Evolutionary conservation across 1,140 invertebrate species (phyloP), one percentile per base, ranked within the genome.

Genomic region (Ephestia elutella): DNA sequence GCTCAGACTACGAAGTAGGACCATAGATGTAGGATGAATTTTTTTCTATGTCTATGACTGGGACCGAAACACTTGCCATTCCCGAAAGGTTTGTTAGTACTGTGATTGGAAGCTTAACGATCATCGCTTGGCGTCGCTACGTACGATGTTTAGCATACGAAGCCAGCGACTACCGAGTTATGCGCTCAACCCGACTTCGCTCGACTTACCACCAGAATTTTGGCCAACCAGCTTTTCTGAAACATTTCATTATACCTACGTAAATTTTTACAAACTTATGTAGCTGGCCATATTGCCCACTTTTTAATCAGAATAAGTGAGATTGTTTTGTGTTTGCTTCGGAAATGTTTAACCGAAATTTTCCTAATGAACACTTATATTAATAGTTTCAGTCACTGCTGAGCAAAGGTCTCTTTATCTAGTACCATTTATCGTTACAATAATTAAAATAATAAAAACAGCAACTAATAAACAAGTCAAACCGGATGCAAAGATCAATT

Each of bases 161-260:
- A 75, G 73, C 75, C 70, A 64, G 65, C 67, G 53, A 53, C 65
- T 72, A 75, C 59, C 59, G 62, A 67, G 61, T 64, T 55, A 28
- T 62, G 66, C 56, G 55, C 32, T 66, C 49, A 60, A 60, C 56
- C 50, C 19, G 50, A 53, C 20, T 53, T 53, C 50, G 19, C 54
- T 68, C 59, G 49, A 86, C 80, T 86, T 80, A 86, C 82, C 80
- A 80, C 78, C 78, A 77, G 56, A 77, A 76, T 66, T 71, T 82
- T 66, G 78, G 75, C 73, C 73, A 82, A 71, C 67, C 69, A 62
- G 70, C 66, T 75, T 80, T 82, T 86, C 82, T 86, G 82, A 82
- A 86, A 86, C 73, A 86, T 82, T 75, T 66, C 58, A 68, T 55
- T 62, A 58, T 57, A 48, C 9, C 49, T 8, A 49, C 56, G 35